Evolutionary conservation across 2,113 vertebrate genomes (phyloP).

Genomic region (Hippocampus guttulatus): DNA sequence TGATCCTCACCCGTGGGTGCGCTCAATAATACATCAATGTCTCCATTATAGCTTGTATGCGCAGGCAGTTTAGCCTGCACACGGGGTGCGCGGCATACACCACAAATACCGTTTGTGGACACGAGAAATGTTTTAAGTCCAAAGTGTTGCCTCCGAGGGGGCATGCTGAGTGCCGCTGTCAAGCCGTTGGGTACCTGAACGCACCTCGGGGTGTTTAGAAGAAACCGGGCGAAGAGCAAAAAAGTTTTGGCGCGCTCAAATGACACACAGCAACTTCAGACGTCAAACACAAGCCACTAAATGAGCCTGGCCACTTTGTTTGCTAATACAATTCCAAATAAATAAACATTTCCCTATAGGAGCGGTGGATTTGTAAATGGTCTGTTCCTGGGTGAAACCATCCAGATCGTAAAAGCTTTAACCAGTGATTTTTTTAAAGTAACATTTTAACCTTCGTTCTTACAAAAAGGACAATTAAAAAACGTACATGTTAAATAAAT

Average conservation of each 20-base stretch:
- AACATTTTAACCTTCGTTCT: too few species aligned
- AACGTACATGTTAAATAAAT: too few species aligned
- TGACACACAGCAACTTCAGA: background rate
- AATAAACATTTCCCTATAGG: background rate
- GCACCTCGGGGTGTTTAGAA: slow-evolving; percentile 40
- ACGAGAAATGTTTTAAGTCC: slow-evolving; percentile 71
- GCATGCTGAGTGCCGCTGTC: slow-evolving; percentile 24
- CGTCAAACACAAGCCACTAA: background rate
- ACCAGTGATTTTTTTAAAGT: background rate
- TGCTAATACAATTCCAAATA: background rate
- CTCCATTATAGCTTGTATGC: slow-evolving; percentile 67
- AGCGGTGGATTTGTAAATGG: background rate
- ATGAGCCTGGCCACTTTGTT: background rate
- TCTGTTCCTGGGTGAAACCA: background rate
- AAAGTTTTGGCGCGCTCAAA: slow-evolving; percentile 34
- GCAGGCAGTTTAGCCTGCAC: slow-evolving; percentile 49
- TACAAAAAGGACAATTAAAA: too few species aligned
- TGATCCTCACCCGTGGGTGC: slow-evolving; percentile 65
- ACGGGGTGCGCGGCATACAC: slow-evolving; percentile 1
- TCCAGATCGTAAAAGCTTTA: background rate
- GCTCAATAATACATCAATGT: slow-evolving; percentile 72
- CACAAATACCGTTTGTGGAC: slow-evolving; percentile 60
- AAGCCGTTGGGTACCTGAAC: slow-evolving; percentile 19
- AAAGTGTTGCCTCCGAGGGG: slow-evolving; percentile 62
- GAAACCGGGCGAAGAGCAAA: slow-evolving; percentile 1